Base-by-base conservation (phyloP, 1,140 invertebrate species). In the Anastrepha obliqua region DNA sequence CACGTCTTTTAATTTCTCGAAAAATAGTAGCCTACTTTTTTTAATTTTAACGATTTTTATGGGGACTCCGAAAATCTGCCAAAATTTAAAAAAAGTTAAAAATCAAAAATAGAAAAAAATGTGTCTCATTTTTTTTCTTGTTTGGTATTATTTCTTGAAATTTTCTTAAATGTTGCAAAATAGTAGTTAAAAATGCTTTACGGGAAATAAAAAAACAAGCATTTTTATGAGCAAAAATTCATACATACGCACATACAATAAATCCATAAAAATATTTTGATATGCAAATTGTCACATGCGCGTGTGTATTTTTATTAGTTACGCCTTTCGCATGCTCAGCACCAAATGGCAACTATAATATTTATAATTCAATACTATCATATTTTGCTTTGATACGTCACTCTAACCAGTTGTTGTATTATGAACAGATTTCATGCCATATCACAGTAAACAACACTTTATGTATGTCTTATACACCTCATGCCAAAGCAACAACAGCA, bases 291-390 rank as follows among this genome's bases (percentile, higher is more conserved):
- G 44, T 51, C 74, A 55, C 74, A 81, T 81, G 15, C n/a, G 74
- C 74, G 29, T 81, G 47, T 81, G 15, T 55, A 55, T 81, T n/a
- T 81, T 81, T 81, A 81, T 81, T 81, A 55, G 74, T 81, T 81
- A 55, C 74, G 20, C 42, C 74, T 51, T 11, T 55, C 74, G 17
- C 74, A 7, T 67, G 17, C 29, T 29, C 29, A 29, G 3, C 44
- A 81, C 5, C 1, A 81, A 55, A 42, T 29, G 17, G 47, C 47
- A 55, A 39, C n/a, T 64, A 17, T 64, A 5, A 64, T 64, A 64
- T 17, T 5, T 64, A 64, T n/a, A n/a, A 5, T 29, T 81, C 20
- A 55, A 6, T 55, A 8, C 6, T 55, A 55, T 55, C 51, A 6
- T 44, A 20, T 81, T 17, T 20, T 81, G n/a, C n/a, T 55, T 81